Base-by-base conservation (phyloP, 2,888 invertebrate species). In the Leptinotarsa juncta region DNA sequence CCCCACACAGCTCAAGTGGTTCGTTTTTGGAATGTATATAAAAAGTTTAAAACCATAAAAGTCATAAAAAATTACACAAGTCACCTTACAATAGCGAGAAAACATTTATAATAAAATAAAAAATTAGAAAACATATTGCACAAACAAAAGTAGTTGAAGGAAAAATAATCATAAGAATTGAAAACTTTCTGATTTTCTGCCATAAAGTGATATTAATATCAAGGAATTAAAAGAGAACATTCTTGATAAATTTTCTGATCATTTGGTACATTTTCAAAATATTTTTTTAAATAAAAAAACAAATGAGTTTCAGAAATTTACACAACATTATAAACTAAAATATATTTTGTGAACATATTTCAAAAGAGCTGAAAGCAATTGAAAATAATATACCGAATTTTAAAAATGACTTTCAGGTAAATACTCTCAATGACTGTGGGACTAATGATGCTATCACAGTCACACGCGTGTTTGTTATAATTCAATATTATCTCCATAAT, bases 111-210 rank as follows among this genome's bases (percentile, higher is more conserved):
- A 71, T 65, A 55, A n/a, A 42, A 55, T 23, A 66, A 32, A 42
- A 16, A 26, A 42, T n/a, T 26, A 4, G 49, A 68, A 66, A 16
- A 48, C 20, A 50, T 67, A 67, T 68, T 55, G 55, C 68, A 68
- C 53, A 53, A 68, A 55, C 42, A 16, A 66, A 66, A 66, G 10
- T 32, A 55, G 53, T 68, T 68, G 55, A 32, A 23, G 23, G 26
- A 0, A 3, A 42, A 0, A 42, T 42, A 67, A 50, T 23, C 26
- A 67, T 16, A 18, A 66, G 12, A 51, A 51, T 15, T 26, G 26
- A 7, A 18, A 57, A 14, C 12, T 20, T 14, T 23, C 18, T 1
- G 14, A 57, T 23, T 57, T 57, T 14, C 3, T 18, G 20, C 3
- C 15, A 26, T 3, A 57, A 15, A 23, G 26, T 14, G 15, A 23